Evolutionary conservation across 2,797 vertebrate genomes (phyloP).

Genomic region (Squalus acanthias): DNA sequence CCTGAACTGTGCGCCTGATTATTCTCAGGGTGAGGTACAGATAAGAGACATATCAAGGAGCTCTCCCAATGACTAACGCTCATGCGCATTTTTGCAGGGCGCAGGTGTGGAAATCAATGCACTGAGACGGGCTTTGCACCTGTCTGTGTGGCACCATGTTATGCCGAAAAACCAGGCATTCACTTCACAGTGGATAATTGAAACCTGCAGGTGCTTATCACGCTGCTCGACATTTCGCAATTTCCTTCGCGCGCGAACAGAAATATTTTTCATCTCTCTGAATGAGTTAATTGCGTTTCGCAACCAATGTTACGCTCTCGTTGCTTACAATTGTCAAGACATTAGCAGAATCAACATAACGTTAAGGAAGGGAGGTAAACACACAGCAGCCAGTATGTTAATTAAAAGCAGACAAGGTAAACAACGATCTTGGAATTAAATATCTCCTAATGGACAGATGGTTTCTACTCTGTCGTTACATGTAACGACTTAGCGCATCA

Average conservation of each 20-base stretch:
- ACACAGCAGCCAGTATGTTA: not conserved
- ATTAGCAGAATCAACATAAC: not conserved
- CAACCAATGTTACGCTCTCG: not conserved
- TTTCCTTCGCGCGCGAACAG: not conserved
- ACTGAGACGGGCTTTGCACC: too few relatives aligned
- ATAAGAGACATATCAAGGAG: not conserved
- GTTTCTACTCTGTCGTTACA: constrained; percentile 57
- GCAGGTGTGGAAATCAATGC: not conserved
- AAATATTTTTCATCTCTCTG: not conserved
- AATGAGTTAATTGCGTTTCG: constrained; percentile 18
- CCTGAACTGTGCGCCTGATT: too few relatives aligned
- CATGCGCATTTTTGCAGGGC: not conserved
- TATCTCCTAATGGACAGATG: constrained; percentile 55
- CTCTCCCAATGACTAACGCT: not conserved
- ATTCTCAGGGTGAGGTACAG: not conserved
- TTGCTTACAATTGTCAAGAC: not conserved
- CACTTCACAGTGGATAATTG: not conserved
- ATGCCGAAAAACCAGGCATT: not conserved
- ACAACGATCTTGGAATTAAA: constrained; percentile 46
- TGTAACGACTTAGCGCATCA: constrained; percentile 61
- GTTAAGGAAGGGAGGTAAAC: not conserved
- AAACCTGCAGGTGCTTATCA: not conserved
- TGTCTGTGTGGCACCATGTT: not conserved
- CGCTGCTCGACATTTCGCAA: too few relatives aligned
- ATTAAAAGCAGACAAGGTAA: constrained; percentile 47